Base-by-base conservation (phyloP, 2,113 vertebrate species). In the Asarcornis scutulata region DNA sequence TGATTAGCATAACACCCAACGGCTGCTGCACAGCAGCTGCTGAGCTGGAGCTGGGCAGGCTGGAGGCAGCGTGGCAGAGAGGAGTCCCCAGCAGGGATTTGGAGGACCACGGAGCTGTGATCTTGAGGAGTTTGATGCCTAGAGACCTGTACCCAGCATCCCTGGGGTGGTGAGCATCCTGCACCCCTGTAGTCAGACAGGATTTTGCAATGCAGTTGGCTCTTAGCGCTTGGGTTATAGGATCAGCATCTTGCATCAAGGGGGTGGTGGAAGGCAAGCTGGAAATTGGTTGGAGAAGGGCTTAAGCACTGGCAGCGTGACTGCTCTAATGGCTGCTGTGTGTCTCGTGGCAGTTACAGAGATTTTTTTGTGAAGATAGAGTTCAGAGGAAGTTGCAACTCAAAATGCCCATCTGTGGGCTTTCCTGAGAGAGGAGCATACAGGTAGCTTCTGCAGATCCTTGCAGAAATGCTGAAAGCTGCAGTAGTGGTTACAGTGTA, bases 1-100 rank as follows among this genome's bases (percentile, higher is more conserved):
- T 48, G 44, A 96, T 97, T 96, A 96, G 82, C 96, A 95, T 97
- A 95, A 97, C 90, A 91, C 85, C 83, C 91, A 96, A 91, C 83
- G 90, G 93, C 94, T 89, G 84, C 88, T 5, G 1, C 1, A 3
- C 1, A 0, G 95, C 97, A 96, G 96, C 96, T 97, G 96, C 93
- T 27, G 83, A 58, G 50, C 58, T 5, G 5, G 42, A 83, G 88
- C 62, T 3, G 12, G 31, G 59, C 14, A 7, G 40, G 36, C 56
- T 42, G 71, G 77, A 59, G 26, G 21, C 42, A 42, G 56, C 15
- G 1, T 2, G 7, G 67, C 67, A 27, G 79, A 76, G 79, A 68
- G 17, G 46, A 55, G 62, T 52, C 87, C 77, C 36, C 74, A 62
- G 83, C 86, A 81, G 92, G 83, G 55, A 63, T 77, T 83, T 95